Evolutionary conservation across 2,888 invertebrate genomes (phyloP), one percentile per base, ranked within the genome.

Genomic region (Sarcophaga subvicina): DNA sequence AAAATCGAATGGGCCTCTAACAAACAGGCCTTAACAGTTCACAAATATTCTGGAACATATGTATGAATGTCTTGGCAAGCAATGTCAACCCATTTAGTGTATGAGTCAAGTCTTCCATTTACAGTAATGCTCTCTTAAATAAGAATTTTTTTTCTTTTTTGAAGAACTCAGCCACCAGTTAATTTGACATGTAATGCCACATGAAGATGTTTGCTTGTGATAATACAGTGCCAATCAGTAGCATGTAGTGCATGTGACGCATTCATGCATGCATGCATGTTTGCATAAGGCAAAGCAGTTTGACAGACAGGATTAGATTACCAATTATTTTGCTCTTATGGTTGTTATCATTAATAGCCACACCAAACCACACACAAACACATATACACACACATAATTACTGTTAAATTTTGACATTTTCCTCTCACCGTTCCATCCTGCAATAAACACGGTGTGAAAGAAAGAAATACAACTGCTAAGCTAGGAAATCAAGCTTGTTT

Each of bases 1-100:
- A 86, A 86, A 84, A 87, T 75, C 62, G 81, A 86, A 81, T 86
- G 73, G 71, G 78, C 37, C 78, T 83, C 81, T 86, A 86, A 83
- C 88, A 85, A 85, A 85, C 85, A 37, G 10, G 37, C 80, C 85
- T 76, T 82, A 88, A 85, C 85, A 85, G 70, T 84, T 86, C 87
- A 88, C 88, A 85, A 82, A 25, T 8, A 47, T 3, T 14, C 12
- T 0, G 69, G 63, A 66, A 60, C 60, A 63, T 20, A 20, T 20
- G 0, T 20, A 22, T 22, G 45, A 45, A 66, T 70, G 47, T 47
- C 2, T 59, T 59, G 6, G 69, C 73, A 72, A 60, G 12, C 4
- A 54, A 14, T 54, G 54, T 14, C 82, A 66, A 70, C 4, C 37
- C 69, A 83, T 81, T 80, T 73, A 85, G 76, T 54, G 54, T 49